Conservation (phyloP, 2,888 invertebrate species). For the Lobophora halterata region DNA sequence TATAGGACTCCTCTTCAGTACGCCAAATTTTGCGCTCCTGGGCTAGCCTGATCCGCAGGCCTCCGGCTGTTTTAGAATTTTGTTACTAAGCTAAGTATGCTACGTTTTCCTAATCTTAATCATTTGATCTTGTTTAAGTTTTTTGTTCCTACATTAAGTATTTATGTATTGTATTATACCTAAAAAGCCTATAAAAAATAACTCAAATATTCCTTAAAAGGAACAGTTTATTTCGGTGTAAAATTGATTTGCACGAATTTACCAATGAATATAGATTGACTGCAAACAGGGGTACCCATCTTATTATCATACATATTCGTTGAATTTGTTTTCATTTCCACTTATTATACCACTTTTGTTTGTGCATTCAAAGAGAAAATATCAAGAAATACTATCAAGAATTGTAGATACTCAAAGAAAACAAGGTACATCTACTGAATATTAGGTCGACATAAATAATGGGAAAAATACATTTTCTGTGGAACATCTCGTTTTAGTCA, state of each 20-base stretch:
- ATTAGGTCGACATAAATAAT: slow-evolving; percentile 35
- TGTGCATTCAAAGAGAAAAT: slow-evolving; percentile 48
- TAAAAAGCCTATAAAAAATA: no score
- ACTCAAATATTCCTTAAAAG: no score
- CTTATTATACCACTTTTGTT: slow-evolving; percentile 39
- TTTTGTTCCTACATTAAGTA: no score
- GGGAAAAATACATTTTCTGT: slow-evolving; percentile 23
- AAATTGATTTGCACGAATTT: slow-evolving; percentile 1
- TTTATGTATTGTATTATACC: slow-evolving; percentile 12
- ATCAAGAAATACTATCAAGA: slow-evolving; percentile 35
- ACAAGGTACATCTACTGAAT: slow-evolving; percentile 38
- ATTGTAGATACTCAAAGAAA: slow-evolving; percentile 28
- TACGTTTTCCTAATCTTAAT: no score
- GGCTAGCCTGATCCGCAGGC: no score
- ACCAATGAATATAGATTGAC: slow-evolving; percentile 57
- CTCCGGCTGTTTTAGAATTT: no score
- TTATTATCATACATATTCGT: slow-evolving; percentile 41
- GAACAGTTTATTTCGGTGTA: slow-evolving; percentile 12
- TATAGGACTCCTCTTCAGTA: no score
- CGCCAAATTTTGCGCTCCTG: no score
- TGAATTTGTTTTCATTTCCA: slow-evolving; percentile 8
- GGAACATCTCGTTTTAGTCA: no score
- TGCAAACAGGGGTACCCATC: slow-evolving; percentile 53
- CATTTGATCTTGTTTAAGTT: no score
- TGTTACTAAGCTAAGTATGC: no score